Base-by-base conservation (phyloP, 2,113 vertebrate genomes). In the Cinclus mexicanus region DNA sequence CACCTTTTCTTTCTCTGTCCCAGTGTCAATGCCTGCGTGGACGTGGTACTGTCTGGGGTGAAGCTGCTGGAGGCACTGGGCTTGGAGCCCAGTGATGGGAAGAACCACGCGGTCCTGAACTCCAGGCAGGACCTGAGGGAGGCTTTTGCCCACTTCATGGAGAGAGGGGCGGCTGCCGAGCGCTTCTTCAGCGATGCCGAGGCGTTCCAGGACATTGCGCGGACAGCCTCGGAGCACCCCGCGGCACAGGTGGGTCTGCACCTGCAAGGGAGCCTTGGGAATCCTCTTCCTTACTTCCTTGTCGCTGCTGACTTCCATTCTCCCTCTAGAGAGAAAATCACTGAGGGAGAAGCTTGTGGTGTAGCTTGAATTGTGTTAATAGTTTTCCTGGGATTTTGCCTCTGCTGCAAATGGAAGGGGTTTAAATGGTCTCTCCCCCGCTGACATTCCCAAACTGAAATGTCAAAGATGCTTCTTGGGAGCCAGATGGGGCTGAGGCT, bases 21-120 rank as follows among this genome's bases (percentile, higher is more conserved):
- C 95, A 99, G 99, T 3, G 99, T 99, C 91, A 99, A 99, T 1
- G 98, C 99, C 67, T 99, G 99, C 11, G 99, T 99, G 22, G 99
- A 99, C 2, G 99, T 99, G 82, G 99, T 99, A 8, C 98, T 99
- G 52, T 99, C 99, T 0, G 99, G 99, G 2, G 98, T 99, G 95
- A 99, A 98, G 70, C 96, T 99, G 71, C 95, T 99, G 50, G 98
- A 99, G 95, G 98, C 99, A 0, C 97, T 99, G 39, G 99, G 98
- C 31, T 95, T 99, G 63, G 98, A 98, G 57, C 98, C 99, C 1
- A 96, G 97, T 2, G 33, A 67, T 1, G 98, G 98, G 19, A 96
- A 75, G 72, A 98, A 99, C 85, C 99, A 99, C 1, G 96, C 96
- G 0, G 97, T 99, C 2, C 86, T 99, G 74, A 98, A 69, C 91